phyloP scores from a whole-genome alignment of 2,888 invertebrate genomes.

The Drosophila ezoana region DNA sequence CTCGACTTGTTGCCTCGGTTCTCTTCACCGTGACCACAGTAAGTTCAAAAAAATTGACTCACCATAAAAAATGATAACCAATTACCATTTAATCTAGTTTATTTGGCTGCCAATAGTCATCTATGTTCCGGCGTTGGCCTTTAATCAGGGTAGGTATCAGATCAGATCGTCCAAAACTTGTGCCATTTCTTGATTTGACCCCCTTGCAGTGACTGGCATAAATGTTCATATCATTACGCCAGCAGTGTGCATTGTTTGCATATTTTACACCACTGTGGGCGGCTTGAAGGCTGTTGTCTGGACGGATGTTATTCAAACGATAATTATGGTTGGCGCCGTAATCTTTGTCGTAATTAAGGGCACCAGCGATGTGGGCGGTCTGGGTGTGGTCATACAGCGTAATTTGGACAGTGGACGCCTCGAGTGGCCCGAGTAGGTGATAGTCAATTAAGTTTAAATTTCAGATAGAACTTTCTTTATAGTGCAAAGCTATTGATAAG shows the following conservation, averaged over 20 bases:
- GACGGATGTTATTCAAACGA: constrained; percentile 93
- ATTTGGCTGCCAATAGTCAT: constrained; percentile 86
- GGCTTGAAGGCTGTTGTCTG: constrained; percentile 93
- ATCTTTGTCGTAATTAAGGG: constrained; percentile 90
- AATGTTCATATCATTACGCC: constrained; percentile 93
- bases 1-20: constrained; percentile 89
- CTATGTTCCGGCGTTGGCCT: constrained; percentile 91
- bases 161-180: neutral
- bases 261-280: constrained; percentile 96
- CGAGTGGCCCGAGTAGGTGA: constrained; percentile 88
- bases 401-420: constrained; percentile 90
- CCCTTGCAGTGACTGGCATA: constrained; percentile 86
- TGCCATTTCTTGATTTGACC: constrained; percentile 16
- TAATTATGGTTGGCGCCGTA: constrained; percentile 91
- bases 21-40: constrained; percentile 90
- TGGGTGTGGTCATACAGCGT: constrained; percentile 88
- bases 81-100: constrained; percentile 55
- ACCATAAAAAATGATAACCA: neutral
- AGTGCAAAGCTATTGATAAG: neutral
- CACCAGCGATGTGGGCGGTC: constrained; percentile 90
- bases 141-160: constrained; percentile 89
- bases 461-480: too few species aligned
- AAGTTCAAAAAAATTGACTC: constrained; percentile 82
- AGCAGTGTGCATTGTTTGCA: constrained; percentile 90
- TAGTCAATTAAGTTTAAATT: neutral